Base-by-base conservation (phyloP, 2,888 invertebrate genomes). In the Toxonevra muliebris region DNA sequence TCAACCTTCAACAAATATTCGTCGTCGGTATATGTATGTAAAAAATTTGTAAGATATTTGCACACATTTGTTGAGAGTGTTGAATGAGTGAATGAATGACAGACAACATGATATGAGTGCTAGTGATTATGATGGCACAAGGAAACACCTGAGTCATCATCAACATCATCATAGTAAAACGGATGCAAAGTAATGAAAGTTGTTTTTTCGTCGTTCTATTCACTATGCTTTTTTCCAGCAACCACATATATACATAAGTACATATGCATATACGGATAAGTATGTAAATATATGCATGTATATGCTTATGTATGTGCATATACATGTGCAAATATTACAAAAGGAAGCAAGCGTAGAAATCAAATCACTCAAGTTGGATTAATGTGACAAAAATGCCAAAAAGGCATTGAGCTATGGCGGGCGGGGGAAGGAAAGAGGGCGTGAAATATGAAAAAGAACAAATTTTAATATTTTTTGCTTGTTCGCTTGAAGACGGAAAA, bases 91-190 rank as follows among this genome's bases (percentile, higher is more conserved):
- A 1, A 15, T 19, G 17, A 53, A 15, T 19, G 53, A 53, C 17
- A 13, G 53, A 15, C 17, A 53, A 13, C 17, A 15, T 19, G 20
- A 20, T 9, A 15, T 19, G 17, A 15, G 53, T 53, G 10, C 17
- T 30, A 7, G 30, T 30, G 30, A 30, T 30, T 30, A 30, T 30
- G 30, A 30, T 54, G 54, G 20, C 13, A 63, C 63, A 58, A 68
- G 48, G 42, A 61, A 67, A 67, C 77, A 77, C 80, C 77, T 80
- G 77, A 79, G 80, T 79, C 77, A 77, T 68, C 15, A 40, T 53
- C 15, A 48, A 12, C 48, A 8, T 48, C 48, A 8, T 48, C 12
- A 48, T 48, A 59, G 48, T 13, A 61, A 17, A 20, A 30, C 17
- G 52, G 48, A 50, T 15, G 17, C 13, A 48, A 60, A 55, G 17